These are phyloP conservation scores for Boleophthalmus pectinirostris DNA, from an alignment of 2,113 vertebrate genomes.

Conservation along the genomic window DNA sequence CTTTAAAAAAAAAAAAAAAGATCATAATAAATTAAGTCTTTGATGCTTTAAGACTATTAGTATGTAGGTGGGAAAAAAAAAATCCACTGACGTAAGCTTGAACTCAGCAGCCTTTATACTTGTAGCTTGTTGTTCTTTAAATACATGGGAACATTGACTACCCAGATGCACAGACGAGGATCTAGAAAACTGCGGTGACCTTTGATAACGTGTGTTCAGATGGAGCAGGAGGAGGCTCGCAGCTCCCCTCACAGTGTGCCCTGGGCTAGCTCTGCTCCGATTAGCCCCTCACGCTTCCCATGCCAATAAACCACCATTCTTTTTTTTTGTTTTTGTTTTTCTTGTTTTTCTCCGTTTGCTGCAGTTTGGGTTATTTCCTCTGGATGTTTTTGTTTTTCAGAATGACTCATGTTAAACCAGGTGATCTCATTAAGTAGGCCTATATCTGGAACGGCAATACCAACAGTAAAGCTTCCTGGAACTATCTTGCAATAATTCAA, in stretches of 20 bases:
- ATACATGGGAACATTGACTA: not conserved
- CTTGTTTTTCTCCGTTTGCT: conserved; percentile 8
- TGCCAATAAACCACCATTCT: conserved; percentile 45
- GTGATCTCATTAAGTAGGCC: conserved; percentile 33
- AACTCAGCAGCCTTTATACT: not conserved
- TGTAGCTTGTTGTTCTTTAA: not conserved
- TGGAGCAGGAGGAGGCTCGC: conserved; percentile 25
- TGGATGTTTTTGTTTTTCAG: not conserved
- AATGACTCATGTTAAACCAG: conserved; percentile 48
- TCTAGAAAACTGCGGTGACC: conserved; percentile 40
- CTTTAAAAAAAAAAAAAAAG: no score
- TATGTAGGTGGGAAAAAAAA: no score
- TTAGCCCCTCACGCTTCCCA: conserved; percentile 60
- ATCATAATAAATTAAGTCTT: no score
- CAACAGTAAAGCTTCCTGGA: not conserved
- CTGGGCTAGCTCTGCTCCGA: conserved; percentile 53
- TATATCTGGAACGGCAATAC: conserved; percentile 13
- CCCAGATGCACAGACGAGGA: not conserved
- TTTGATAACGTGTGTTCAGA: conserved; percentile 38
- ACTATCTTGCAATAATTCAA: no score
- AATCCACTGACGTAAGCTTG: no score
- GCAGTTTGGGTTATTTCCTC: conserved; percentile 10
- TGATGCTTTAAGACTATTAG: no score
- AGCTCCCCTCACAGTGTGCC: conserved; percentile 51
- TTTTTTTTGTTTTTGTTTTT: conserved; percentile 28